phyloP scores from a whole-genome alignment of 2,797 vertebrate species.

The Scarus forsteni region DNA sequence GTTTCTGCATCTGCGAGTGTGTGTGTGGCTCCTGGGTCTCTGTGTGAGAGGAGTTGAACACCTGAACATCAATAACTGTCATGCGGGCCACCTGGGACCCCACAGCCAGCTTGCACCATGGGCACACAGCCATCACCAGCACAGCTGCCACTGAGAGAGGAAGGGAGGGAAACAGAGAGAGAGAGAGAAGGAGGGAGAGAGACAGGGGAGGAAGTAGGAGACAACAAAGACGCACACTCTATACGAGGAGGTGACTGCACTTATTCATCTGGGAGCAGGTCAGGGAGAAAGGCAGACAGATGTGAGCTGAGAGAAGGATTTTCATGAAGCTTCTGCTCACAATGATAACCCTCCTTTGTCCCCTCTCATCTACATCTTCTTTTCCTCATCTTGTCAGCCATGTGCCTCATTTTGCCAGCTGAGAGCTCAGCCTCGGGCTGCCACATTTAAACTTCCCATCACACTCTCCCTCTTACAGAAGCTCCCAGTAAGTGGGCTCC shows the following conservation, averaged over 20 bases:
- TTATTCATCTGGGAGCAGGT: slow-evolving; percentile 58
- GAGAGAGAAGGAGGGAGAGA: slow-evolving; percentile 52
- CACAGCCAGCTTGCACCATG: slow-evolving; percentile 83
- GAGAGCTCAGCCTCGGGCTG: slow-evolving; percentile 71
- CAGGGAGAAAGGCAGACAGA: slow-evolving; percentile 53
- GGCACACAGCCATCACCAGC: slow-evolving; percentile 84
- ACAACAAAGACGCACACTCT: slow-evolving; percentile 43
- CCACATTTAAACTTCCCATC: slow-evolving; percentile 54
- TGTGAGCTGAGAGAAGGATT: slow-evolving; percentile 38
- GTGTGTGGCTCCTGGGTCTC: slow-evolving; percentile 76
- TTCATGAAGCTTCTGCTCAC: slow-evolving; percentile 51
- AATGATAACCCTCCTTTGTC: slow-evolving; percentile 60
- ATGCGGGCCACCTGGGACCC: slow-evolving; percentile 85
- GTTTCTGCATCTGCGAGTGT: slow-evolving; percentile 31
- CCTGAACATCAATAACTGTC: slow-evolving; percentile 89
- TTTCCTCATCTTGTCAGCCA: slow-evolving; percentile 53
- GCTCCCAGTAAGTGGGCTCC: slow-evolving; percentile 30
- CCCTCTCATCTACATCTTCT: slow-evolving; percentile 58
- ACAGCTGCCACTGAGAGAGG: slow-evolving; percentile 80
- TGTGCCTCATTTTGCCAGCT: slow-evolving; percentile 63
- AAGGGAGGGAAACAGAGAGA: slow-evolving; percentile 19
- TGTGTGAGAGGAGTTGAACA: slow-evolving; percentile 83
- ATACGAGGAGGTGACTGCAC: slow-evolving; percentile 54
- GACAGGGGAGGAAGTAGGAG: slow-evolving; percentile 50
- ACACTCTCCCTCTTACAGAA: slow-evolving; percentile 40